These are phyloP conservation scores for Chionis minor DNA, from an alignment of 2,113 vertebrate genomes.

Conservation along the genomic window DNA sequence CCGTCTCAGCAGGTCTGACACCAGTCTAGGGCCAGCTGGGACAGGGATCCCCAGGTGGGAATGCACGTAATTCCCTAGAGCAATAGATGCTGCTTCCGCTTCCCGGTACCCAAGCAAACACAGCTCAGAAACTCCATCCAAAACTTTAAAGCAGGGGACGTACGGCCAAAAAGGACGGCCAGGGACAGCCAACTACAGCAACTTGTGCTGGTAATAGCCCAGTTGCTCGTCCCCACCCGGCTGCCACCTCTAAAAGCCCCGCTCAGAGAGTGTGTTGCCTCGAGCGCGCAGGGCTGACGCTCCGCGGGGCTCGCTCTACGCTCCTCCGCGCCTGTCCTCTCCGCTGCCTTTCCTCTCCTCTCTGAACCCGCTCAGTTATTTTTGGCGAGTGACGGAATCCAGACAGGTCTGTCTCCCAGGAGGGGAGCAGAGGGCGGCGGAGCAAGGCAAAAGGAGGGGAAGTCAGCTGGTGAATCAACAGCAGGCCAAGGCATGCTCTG, in stretches of 20 bases:
- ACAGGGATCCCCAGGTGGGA: accelerated
- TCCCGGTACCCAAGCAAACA: background rate
- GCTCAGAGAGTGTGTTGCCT: accelerated
- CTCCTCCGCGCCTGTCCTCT: background rate
- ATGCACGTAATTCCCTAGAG: background rate
- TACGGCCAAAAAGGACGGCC: background rate
- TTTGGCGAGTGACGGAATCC: conserved; percentile 12
- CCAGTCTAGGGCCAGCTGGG: background rate
- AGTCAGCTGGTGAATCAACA: conserved; percentile 56
- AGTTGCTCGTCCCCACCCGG: background rate
- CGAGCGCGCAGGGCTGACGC: background rate
- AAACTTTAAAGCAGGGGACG: background rate
- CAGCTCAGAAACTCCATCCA: background rate
- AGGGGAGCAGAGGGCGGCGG: conserved; percentile 25
- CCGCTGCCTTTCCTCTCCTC: background rate
- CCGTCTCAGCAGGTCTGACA: background rate
- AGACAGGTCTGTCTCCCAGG: conserved; percentile 39
- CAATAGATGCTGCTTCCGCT: accelerated
- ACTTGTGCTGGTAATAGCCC: background rate
- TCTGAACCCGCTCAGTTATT: conserved; percentile 3
- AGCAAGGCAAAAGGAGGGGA: conserved; percentile 13
- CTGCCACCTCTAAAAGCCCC: background rate
- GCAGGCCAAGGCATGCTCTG: conserved; percentile 61
- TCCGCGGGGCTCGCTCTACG: background rate
- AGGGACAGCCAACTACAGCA: accelerated